A percentile compares a stretch with the other conserved stretches of the same genome.
Conservation (phyloP, 2,888 invertebrate species). For the Scaptodrosophila latifasciaeformis region DNA sequence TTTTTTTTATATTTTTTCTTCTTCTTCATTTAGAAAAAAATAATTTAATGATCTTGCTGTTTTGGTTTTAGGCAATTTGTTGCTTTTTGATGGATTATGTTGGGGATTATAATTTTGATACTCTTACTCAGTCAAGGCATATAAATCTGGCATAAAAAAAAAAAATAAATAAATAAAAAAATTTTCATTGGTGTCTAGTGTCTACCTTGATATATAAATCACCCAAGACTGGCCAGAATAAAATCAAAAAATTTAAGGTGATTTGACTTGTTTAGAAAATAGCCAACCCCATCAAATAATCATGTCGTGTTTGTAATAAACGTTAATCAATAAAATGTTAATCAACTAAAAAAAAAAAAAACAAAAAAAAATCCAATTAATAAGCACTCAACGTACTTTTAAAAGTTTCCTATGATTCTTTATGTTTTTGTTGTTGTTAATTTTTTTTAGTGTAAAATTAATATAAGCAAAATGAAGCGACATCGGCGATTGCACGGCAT, state of each 20-base stretch:
- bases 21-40: too few relatives aligned
- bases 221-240: too few relatives aligned
- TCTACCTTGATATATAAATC: too few relatives aligned
- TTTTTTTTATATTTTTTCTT: constrained; percentile 60
- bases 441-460: not conserved
- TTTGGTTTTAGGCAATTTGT: constrained; percentile 54
- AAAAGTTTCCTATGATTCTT: constrained; percentile 3
- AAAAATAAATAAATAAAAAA: constrained; percentile 30
- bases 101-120: too few relatives aligned
- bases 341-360: constrained; percentile 19
- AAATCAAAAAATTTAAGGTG: too few relatives aligned
- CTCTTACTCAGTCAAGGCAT: constrained; percentile 18
- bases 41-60: constrained; percentile 57
- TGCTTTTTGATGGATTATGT: constrained; percentile 57
- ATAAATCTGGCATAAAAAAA: constrained; percentile 10
- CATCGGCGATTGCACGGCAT: constrained; percentile 42
- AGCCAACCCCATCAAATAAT: too few relatives aligned
- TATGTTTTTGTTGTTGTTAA: not conserved
- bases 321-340: too few relatives aligned
- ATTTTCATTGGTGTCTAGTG: constrained; percentile 53
- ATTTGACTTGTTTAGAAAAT: too few relatives aligned
- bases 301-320: too few relatives aligned
- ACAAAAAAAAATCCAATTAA: constrained; percentile 35
- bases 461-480: constrained; percentile 10
- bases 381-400: constrained; percentile 37